Evolutionary conservation across 2,113 vertebrate species (phyloP), one percentile per base, ranked within the genome.

Genomic region (Xerus inauris): DNA sequence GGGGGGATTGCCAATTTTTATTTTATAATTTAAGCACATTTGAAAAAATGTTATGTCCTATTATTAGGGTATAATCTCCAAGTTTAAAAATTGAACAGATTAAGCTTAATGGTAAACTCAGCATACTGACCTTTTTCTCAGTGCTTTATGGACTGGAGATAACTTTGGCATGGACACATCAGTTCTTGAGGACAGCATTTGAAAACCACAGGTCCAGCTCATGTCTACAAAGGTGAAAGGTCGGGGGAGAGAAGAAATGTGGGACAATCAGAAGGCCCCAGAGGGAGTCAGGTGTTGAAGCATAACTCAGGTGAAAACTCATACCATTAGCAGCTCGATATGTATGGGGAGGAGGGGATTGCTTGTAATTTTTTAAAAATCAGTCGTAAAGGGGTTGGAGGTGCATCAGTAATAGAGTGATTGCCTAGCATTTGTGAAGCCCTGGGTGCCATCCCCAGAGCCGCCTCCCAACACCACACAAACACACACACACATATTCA

Each of bases 1-100:
- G 90, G 71, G 20, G 28, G 59, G 13, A 54, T 75, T 81, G 28
- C 57, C 71, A 22, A 81, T 80, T 87, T 93, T 95, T 93, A 57
- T 93, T 88, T 93, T 85, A 91, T 67, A 72, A 93, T 47, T 80
- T 67, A 79, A 91, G 71, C n/a, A 79, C 47, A 75, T 84, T 89
- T 87, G 64, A 28, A 40, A 75, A 93, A 88, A 84, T 89, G 32
- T 22, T 45, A 85, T 91, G 8, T 8, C 38, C 82, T 93, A 45
- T 24, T 85, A 49, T 76, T 76, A 88, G 83, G 47, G 47, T 79
- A 49, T 76, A 71, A 91, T 75, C 75, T 90, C 64, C 64, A 71
- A 42, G 62, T 91, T 84, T 96, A 83, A 94, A 95, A 90, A 64
- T 30, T 49, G n/a, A 85, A 67, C 62, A 81, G 9, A 82, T 80